Evolutionary conservation across 1,140 invertebrate species (phyloP), one percentile per base, ranked within the genome.

Genomic region (Scaptomyza hsui): DNA sequence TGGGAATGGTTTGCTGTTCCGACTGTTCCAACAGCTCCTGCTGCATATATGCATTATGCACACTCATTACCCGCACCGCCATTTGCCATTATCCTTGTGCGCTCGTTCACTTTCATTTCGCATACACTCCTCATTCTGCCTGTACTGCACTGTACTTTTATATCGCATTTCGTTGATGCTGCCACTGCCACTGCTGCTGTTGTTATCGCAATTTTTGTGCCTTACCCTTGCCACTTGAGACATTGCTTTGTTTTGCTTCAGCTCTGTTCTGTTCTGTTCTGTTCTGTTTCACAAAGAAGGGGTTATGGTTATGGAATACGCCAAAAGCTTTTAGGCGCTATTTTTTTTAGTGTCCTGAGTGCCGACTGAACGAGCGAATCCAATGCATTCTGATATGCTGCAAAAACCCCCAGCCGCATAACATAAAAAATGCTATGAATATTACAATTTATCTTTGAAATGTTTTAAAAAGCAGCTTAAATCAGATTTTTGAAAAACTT

Each of bases 221-320:
- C 81, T 74, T 86, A 85, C 81, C 81, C 81, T 86, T 86, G 81
- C 82, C 82, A 88, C 82, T 88, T 88, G 82, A 88, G 82, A 88
- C 82, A 88, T 82, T 88, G 83, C 82, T 89, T 88, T 88, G 82
- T 88, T 88, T 78, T 81, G 72, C 47, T 61, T 61, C 15, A 15
- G 13, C 16, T 9, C 55, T 35, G 24, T 2, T 18, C 39, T 3
- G 21, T 9, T 47, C 44, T 18, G 16, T 10, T 18, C 44, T 42
- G 51, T 24, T 18, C 35, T 44, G 59, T 35, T 55, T 59, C 19
- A 48, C 59, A 56, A 72, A 55, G 83, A 86, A 86, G 63, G 81
- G 81, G 77, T 86, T 88, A 81, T 79, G 80, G 53, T 53, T 77
- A 57, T 67, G 52, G 53, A 21, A 63, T 59, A 60, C 65, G 37